Evolutionary conservation across 2,113 vertebrate species (phyloP).

Genomic region (Oncorhynchus gorbuscha): DNA sequence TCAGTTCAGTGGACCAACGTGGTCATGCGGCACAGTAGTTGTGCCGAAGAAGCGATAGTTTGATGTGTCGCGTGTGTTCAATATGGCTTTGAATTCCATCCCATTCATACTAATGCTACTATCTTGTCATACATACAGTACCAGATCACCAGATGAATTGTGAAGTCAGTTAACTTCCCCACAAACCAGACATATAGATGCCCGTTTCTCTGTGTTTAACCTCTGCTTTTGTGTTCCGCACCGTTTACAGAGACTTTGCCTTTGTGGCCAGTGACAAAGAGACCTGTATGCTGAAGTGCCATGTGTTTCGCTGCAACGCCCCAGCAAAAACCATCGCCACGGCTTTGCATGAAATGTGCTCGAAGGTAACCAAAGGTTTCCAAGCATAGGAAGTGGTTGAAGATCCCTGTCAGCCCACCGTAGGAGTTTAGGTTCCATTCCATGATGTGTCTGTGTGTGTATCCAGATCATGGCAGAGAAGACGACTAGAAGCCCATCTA

Average conservation of each 20-base stretch:
- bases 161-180: too few relatives aligned
- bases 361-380: conserved; percentile 48
- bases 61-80: too few relatives aligned
- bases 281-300: conserved; percentile 89
- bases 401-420: too few relatives aligned
- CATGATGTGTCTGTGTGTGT: neutral
- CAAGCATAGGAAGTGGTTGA: too few relatives aligned
- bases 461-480: conserved; percentile 6
- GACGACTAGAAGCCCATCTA: neutral
- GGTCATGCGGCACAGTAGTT: too few relatives aligned
- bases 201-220: neutral
- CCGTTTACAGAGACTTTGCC: conserved; percentile 80
- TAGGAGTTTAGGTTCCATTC: neutral
- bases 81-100: too few relatives aligned
- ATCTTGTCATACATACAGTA: too few relatives aligned
- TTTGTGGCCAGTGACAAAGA: conserved; percentile 89
- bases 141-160: too few relatives aligned
- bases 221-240: conserved; percentile 8
- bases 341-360: conserved; percentile 88
- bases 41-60: too few relatives aligned
- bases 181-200: too few relatives aligned
- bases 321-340: conserved; percentile 91
- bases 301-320: conserved; percentile 90
- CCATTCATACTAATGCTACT: too few relatives aligned
- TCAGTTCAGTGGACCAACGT: too few relatives aligned